phyloP scores from a whole-genome alignment of 2,113 vertebrate genomes.

The Sylvilagus bachmani region DNA sequence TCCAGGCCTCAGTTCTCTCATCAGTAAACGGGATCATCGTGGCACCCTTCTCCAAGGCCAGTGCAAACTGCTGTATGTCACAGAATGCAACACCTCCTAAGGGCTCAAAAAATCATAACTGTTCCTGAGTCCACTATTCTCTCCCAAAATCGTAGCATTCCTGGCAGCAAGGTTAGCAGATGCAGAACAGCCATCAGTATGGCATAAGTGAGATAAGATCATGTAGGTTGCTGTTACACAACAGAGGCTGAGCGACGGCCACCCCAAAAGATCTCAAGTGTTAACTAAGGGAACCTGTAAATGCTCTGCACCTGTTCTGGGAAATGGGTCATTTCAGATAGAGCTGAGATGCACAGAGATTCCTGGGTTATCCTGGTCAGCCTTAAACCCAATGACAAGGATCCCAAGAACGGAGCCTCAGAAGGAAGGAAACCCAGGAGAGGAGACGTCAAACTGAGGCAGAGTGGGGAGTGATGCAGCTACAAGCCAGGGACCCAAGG shows the following conservation, averaged over 20 bases:
- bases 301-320: neutral
- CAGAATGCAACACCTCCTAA: neutral
- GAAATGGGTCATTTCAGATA: neutral
- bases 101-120: neutral
- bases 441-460: neutral
- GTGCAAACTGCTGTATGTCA: accelerated
- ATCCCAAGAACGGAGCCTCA: neutral
- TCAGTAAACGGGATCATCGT: neutral
- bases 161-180: neutral
- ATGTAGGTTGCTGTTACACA: neutral
- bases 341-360: neutral
- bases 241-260: neutral
- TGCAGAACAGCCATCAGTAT: neutral
- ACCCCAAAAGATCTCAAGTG: neutral
- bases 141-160: neutral
- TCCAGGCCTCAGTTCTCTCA: neutral
- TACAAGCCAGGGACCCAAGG: neutral
- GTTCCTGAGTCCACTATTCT: neutral
- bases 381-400: neutral
- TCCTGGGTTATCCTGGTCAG: neutral
- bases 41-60: neutral
- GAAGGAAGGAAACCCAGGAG: neutral
- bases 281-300: neutral
- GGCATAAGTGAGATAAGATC: neutral
- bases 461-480: accelerated